A percentile compares a stretch with the other conserved stretches of the same genome.
These are phyloP conservation scores for Limnodromus scolopaceus DNA, from an alignment of 2,797 vertebrate genomes.

Conservation along the genomic window DNA sequence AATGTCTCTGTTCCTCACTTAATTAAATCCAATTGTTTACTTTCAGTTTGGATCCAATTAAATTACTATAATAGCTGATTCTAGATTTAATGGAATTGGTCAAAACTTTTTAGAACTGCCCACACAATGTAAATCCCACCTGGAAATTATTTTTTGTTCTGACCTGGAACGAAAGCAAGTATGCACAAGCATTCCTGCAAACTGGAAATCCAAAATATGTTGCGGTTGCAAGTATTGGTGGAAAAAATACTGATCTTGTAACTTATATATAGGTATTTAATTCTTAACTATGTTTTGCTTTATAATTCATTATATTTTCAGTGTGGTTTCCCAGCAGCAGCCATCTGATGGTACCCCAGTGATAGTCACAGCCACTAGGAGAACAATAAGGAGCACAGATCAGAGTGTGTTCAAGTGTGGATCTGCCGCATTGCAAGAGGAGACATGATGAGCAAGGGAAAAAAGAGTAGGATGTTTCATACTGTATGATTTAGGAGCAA, in stretches of 20 bases:
- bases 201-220: slow-evolving; percentile 34
- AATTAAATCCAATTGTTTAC: slow-evolving; percentile 30
- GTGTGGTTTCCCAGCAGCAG: not conserved
- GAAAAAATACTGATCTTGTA: not conserved
- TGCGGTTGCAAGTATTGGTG: not conserved
- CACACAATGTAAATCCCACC: slow-evolving; percentile 17
- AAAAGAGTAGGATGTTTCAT: not conserved
- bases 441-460: not conserved
- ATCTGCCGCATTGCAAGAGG: not conserved
- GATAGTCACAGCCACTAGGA: not conserved
- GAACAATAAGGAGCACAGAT: not conserved
- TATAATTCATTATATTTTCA: not conserved
- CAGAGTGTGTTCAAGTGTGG: not conserved
- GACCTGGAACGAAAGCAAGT: slow-evolving; percentile 44
- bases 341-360: not conserved
- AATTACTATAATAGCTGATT: not conserved
- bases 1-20: not conserved
- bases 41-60: not conserved
- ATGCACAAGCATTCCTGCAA: slow-evolving; percentile 42
- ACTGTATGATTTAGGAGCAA: not conserved
- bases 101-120: slow-evolving; percentile 29
- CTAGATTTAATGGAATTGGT: not conserved
- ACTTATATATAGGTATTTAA: not conserved
- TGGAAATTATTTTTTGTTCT: slow-evolving; percentile 37
- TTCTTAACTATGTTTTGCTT: not conserved